Base-by-base conservation (phyloP, 2,113 vertebrate genomes). In the Zapus hudsonius region DNA sequence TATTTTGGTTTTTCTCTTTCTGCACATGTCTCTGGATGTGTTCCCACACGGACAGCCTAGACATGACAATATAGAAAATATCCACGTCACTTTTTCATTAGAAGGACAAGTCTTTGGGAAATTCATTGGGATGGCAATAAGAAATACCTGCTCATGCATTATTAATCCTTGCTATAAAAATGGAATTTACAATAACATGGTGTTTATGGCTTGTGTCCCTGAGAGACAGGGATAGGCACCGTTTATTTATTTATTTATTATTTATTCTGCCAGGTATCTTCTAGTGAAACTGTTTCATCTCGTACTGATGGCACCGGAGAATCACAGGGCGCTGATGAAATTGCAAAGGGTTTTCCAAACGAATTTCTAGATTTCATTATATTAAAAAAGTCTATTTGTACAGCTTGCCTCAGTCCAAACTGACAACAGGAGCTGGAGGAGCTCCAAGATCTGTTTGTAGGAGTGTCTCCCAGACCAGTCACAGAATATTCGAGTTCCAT, bases 91-190 rank as follows among this genome's bases (percentile, higher is more conserved):
- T 44, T 86, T 97, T 96, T 89, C 90, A 93, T 90, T 94, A 95
- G 86, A 97, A 97, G 95, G 64, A 94, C 96, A 75, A 96, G 72
- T 97, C 94, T 97, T 97, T 93, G 93, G 94, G 95, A 96, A 96
- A 96, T 93, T 95, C 96, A 79, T 90, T 96, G 95, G 96, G 91
- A 85, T 90, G 92, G 59, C 86, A 87, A 70, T 81, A 88, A 95
- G 93, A 93, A 88, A 76, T 73, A 31, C 47, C 91, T 95, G 79
- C 85, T 97, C 95, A 97, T 97, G 96, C 95, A 98, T 98, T 98
- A 98, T 98, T 98, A 97, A 98, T 96, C 96, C 94, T 91, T 82
- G 92, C 97, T 94, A 90, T 97, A 98, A 95, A 97, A 97, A 95
- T 96, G 92, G 84, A 96, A 96, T 95, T 97, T 98, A 97, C 95